phyloP scores from a whole-genome alignment of 2,888 invertebrate genomes.

The Cantharis lateralis region DNA sequence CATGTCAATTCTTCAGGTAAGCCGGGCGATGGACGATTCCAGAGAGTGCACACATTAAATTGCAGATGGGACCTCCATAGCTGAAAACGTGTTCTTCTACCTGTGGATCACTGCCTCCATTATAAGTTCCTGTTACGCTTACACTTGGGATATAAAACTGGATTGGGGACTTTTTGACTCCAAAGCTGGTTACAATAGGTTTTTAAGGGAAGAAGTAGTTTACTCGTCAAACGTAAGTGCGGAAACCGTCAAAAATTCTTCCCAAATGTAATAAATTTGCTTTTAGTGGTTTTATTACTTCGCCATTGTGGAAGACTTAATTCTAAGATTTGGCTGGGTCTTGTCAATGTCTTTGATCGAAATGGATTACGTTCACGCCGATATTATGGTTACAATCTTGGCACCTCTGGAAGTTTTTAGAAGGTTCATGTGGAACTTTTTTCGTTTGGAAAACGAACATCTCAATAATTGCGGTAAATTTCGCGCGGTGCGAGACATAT shows the following conservation, averaged over 20 bases:
- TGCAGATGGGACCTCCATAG: constrained; percentile 46
- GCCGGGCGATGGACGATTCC: neutral
- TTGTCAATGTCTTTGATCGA: constrained; percentile 84
- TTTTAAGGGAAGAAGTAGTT: constrained; percentile 92
- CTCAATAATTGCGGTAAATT: constrained; percentile 99
- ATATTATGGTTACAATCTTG: constrained; percentile 82
- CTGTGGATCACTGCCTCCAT: constrained; percentile 86
- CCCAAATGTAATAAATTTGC: constrained; percentile 11
- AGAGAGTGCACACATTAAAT: neutral
- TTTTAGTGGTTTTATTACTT: constrained; percentile 91
- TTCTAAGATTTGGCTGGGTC: constrained; percentile 93
- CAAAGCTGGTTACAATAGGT: constrained; percentile 88
- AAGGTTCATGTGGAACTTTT: constrained; percentile 98
- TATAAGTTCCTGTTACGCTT: constrained; percentile 91
- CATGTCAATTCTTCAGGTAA: constrained; percentile 21
- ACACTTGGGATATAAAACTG: constrained; percentile 98
- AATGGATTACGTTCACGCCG: constrained; percentile 72
- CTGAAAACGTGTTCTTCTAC: constrained; percentile 85
- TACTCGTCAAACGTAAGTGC: constrained; percentile 83
- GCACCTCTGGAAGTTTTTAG: constrained; percentile 89
- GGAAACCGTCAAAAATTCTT: neutral
- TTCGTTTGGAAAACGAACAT: constrained; percentile 98
- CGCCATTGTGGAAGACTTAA: constrained; percentile 92
- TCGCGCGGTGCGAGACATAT: constrained; percentile 96
- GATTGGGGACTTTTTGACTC: constrained; percentile 98